phyloP scores from a whole-genome alignment of 2,797 vertebrate species.

The Poeciliopsis presidionis region DNA sequence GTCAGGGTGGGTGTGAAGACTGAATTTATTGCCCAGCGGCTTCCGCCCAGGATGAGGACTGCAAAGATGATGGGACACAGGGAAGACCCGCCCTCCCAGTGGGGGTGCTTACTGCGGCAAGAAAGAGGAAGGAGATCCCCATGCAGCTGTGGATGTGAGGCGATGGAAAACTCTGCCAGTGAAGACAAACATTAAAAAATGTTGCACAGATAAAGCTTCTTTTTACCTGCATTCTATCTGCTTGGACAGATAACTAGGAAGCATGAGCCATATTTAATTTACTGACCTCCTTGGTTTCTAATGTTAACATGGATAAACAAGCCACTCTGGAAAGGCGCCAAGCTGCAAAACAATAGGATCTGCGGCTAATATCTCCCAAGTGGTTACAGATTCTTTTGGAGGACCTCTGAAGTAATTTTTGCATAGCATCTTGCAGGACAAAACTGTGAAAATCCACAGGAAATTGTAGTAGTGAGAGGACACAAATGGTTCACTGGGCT shows the following conservation, averaged over 20 bases:
- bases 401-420: slow-evolving; percentile 44
- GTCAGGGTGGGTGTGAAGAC: slow-evolving; percentile 86
- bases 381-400: slow-evolving; percentile 65
- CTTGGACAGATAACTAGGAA: slow-evolving; percentile 24
- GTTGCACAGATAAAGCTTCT: not conserved
- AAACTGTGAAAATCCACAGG: not conserved
- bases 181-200: slow-evolving; percentile 27
- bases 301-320: slow-evolving; percentile 68
- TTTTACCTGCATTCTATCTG: slow-evolving; percentile 26
- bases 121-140: slow-evolving; percentile 70
- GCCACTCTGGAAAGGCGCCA: slow-evolving; percentile 56
- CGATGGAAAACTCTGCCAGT: slow-evolving; percentile 64
- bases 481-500: not conserved
- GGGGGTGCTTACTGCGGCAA: slow-evolving; percentile 70
- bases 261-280: slow-evolving; percentile 36
- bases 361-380: slow-evolving; percentile 61
- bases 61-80: slow-evolving; percentile 70
- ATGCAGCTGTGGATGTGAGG: slow-evolving; percentile 64
- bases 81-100: slow-evolving; percentile 79
- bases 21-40: slow-evolving; percentile 84
- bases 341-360: slow-evolving; percentile 74
- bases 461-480: slow-evolving; percentile 14
- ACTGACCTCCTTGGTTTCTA: slow-evolving; percentile 47
- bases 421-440: not conserved
- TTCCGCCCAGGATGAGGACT: slow-evolving; percentile 85